Percentiles rank a stretch among this genome's conserved stretches.
Conservation (phyloP, 1,140 invertebrate genomes). For the Zelostemma sp. region DNA sequence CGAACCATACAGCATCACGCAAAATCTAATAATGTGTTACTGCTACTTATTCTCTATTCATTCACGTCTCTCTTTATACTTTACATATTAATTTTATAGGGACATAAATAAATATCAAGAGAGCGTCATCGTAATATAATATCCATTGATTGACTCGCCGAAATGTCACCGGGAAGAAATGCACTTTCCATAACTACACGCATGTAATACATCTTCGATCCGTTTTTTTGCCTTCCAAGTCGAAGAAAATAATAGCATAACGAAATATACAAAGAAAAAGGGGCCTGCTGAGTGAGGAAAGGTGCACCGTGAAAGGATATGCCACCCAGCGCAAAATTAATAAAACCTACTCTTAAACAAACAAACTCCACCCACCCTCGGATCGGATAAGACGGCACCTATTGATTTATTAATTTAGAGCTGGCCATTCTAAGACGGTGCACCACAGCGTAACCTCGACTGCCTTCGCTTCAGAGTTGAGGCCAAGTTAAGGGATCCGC, state of each 20-base stretch:
- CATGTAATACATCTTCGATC: too few species aligned
- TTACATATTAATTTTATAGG: slow-evolving; percentile 7
- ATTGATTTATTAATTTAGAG: slow-evolving; percentile 71
- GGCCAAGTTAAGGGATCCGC: slow-evolving; percentile 66
- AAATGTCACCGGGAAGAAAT: slow-evolving; percentile 2
- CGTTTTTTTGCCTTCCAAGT: too few species aligned
- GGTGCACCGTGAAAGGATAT: slow-evolving; percentile 51
- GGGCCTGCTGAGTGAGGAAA: background rate
- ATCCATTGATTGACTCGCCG: background rate
- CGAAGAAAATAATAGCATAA: background rate
- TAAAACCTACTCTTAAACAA: slow-evolving; percentile 70
- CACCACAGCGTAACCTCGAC: slow-evolving; percentile 45
- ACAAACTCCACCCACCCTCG: slow-evolving; percentile 68
- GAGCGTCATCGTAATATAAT: background rate
- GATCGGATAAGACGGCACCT: slow-evolving; percentile 65
- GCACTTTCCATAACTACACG: slow-evolving; percentile 1
- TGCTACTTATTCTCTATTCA: slow-evolving; percentile 14
- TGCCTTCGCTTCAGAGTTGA: slow-evolving; percentile 48
- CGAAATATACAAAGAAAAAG: background rate
- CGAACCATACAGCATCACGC: slow-evolving; percentile 13
- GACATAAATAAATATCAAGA: background rate
- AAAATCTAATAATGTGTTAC: slow-evolving; percentile 18
- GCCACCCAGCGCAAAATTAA: slow-evolving; percentile 69
- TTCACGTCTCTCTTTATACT: slow-evolving; percentile 9
- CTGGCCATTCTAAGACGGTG: slow-evolving; percentile 67